Conservation (phyloP, 2,797 vertebrate species). For the Scyliorhinus canicula region DNA sequence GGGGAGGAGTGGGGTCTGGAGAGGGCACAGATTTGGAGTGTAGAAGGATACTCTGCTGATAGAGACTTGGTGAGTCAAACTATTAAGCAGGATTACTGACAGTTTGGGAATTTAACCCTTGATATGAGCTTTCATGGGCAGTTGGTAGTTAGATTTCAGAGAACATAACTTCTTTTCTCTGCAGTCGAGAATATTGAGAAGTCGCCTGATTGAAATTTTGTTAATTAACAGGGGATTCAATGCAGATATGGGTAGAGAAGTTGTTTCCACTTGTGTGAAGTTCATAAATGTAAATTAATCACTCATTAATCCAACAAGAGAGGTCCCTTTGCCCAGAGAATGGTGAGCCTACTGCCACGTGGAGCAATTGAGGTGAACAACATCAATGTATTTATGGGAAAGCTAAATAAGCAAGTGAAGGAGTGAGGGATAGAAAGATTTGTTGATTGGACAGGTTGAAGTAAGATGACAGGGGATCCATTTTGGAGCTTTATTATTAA, state of each 20-base stretch:
- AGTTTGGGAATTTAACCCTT: too few relatives aligned
- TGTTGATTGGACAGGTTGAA: neutral
- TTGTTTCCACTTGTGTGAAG: neutral
- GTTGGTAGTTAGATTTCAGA: too few relatives aligned
- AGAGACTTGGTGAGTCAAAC: too few relatives aligned
- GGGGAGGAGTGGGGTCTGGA: too few relatives aligned
- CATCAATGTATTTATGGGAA: neutral
- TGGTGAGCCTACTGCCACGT: neutral
- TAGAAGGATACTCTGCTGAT: too few relatives aligned
- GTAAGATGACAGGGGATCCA: neutral
- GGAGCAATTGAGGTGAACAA: neutral
- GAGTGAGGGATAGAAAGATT: neutral
- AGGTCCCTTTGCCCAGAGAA: neutral
- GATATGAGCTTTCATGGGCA: too few relatives aligned
- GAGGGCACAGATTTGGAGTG: too few relatives aligned
- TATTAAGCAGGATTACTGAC: too few relatives aligned
- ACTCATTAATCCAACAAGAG: neutral
- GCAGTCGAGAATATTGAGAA: neutral
- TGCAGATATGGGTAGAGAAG: neutral
- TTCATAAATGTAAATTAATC: neutral
- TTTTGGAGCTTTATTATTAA: neutral
- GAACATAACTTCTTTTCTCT: too few relatives aligned
- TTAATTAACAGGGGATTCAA: neutral
- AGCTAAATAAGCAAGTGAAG: neutral
- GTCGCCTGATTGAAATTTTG: neutral